Evolutionary conservation across 2,113 vertebrate species (phyloP).

Genomic region (Chloropsis cyanopogon): DNA sequence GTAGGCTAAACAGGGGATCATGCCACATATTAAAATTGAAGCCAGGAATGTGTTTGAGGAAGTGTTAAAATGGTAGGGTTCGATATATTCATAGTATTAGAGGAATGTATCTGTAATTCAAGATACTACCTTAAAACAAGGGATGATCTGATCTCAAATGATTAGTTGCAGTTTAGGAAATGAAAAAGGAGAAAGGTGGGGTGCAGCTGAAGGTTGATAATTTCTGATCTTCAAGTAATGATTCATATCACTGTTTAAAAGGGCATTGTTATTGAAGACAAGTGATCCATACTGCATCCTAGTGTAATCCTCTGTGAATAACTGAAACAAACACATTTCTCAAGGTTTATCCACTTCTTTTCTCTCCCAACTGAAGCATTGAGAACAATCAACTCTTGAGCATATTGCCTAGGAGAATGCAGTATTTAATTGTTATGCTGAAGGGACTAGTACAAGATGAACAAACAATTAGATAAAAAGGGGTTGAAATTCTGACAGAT

Average conservation of each 20-base stretch:
- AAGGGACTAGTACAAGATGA: background rate
- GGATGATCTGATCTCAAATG: background rate
- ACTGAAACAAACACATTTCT: background rate
- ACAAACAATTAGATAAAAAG: background rate
- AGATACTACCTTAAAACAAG: background rate
- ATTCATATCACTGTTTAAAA: background rate
- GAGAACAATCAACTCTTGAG: background rate
- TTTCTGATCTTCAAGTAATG: background rate
- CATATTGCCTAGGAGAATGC: background rate
- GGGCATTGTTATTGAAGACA: background rate
- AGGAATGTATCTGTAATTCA: background rate
- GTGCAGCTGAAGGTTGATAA: background rate
- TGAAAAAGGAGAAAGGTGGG: accelerated
- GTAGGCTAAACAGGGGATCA: background rate
- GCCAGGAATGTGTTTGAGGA: background rate
- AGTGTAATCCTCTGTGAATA: background rate
- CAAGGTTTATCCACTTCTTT: background rate
- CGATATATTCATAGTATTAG: background rate
- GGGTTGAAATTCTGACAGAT: background rate
- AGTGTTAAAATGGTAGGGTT: background rate
- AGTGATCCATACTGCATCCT: background rate
- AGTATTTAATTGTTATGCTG: background rate
- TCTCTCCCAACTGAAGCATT: background rate
- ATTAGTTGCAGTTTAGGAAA: background rate
- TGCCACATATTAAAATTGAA: background rate